Percentiles rank a stretch among this genome's conserved stretches.
Evolutionary conservation across 2,797 vertebrate species (phyloP).

Genomic region (Hydrocynus forskahlii): DNA sequence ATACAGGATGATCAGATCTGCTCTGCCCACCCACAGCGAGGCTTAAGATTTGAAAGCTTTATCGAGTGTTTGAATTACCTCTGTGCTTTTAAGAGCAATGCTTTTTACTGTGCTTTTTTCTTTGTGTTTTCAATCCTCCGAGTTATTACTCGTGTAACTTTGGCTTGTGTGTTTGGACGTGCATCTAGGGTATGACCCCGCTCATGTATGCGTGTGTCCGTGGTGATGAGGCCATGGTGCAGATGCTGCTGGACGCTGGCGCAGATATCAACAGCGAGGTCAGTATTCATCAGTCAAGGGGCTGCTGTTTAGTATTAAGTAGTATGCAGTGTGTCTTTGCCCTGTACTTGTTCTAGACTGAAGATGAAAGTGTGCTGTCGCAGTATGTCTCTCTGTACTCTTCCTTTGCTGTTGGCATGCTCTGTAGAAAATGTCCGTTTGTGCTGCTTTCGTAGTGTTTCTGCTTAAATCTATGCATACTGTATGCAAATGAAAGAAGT

Average conservation of each 20-base stretch:
- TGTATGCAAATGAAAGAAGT: background rate
- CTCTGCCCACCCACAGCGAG: background rate
- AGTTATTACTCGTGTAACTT: background rate
- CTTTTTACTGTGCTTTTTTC: background rate
- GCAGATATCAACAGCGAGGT: slow-evolving; percentile 71
- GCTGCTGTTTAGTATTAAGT: background rate
- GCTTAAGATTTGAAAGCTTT: background rate
- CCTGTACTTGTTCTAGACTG: background rate
- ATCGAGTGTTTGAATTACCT: background rate
- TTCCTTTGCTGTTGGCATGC: slow-evolving; percentile 41
- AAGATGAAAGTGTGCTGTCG: slow-evolving; percentile 8
- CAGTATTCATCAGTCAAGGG: slow-evolving; percentile 39
- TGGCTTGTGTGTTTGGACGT: slow-evolving; percentile 31
- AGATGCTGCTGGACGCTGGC: slow-evolving; percentile 69
- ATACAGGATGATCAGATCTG: slow-evolving; percentile 10
- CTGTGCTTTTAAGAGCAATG: background rate
- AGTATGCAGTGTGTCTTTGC: slow-evolving; percentile 20
- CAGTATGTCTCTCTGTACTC: slow-evolving; percentile 18
- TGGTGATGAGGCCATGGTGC: slow-evolving; percentile 72
- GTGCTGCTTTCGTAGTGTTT: slow-evolving; percentile 21
- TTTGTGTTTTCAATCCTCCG: slow-evolving; percentile 8
- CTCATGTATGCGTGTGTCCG: slow-evolving; percentile 70
- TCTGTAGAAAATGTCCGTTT: slow-evolving; percentile 10
- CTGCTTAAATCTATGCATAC: slow-evolving; percentile 1
- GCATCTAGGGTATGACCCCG: slow-evolving; percentile 68